Base-by-base conservation (phyloP, 2,113 vertebrate species). In the Mesembrinibis cayennensis region DNA sequence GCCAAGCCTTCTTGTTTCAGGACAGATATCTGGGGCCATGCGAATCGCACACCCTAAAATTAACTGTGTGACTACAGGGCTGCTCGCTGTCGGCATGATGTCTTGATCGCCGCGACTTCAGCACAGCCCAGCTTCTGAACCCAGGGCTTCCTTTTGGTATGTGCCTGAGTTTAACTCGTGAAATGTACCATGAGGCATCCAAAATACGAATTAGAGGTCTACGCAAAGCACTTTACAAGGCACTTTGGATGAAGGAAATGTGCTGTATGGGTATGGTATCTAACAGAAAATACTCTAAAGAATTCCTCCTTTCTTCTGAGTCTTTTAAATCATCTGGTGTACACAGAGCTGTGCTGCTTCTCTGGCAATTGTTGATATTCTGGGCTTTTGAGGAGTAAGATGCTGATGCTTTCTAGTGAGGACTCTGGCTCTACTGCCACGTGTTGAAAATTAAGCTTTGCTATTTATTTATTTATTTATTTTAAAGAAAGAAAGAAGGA, bases 61-160 rank as follows among this genome's bases (percentile, higher is more conserved):
- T 58, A 90, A 36, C 87, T 23, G 9, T 73, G 67, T 73, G 53
- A 49, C 70, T 70, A 10, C 74, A 73, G 74, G 27, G 22, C 23
- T 82, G 36, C 49, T 61, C 0, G 0, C 11, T 49, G 61, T 34
- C 0, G 0, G 13, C 0, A 1, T 14, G 19, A 36, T 42, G 23
- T n/a, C 70, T 82, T 65, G 9, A 66, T 53, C 0, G 0, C 25
- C 22, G 53, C 11, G 4, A 52, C 58, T 32, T 49, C 50, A 67
- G 73, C 5, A 0, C 2, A 49, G 53, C n/a, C 52, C 19, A 42
- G 45, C 0, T 1, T 59, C 59, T 38, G 47, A 87, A 40, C 42
- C 0, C 0, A 53, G 55, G 55, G 15, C 8, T 80, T 66, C 27
- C 49, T 70, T 84, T 29, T 8, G 25, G 16, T 40, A 4, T 11